These are phyloP conservation scores for Platycheirus albimanus DNA, from an alignment of 2,888 invertebrate genomes.

Conservation along the genomic window DNA sequence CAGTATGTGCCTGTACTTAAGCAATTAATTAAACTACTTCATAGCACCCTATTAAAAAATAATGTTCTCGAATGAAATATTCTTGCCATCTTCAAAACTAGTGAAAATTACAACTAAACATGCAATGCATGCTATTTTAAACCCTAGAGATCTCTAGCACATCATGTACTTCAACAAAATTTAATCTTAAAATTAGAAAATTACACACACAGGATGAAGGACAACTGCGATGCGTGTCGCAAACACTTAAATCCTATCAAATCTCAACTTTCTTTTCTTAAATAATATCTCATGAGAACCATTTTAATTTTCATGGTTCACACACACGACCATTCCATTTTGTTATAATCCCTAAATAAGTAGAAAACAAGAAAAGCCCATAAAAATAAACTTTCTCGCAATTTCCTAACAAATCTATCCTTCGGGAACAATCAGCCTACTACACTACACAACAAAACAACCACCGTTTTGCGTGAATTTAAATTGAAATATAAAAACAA, in stretches of 20 bases:
- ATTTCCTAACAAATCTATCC: neutral
- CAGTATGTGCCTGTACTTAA: no score
- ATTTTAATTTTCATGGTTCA: slow-evolving; percentile 10
- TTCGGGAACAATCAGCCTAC: no score
- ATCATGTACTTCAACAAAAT: neutral
- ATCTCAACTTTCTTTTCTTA: neutral
- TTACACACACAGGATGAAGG: neutral
- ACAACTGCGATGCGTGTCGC: slow-evolving; percentile 2
- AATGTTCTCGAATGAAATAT: no score
- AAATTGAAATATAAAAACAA: slow-evolving; percentile 53
- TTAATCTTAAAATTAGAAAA: neutral
- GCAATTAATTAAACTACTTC: no score
- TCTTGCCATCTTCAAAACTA: no score
- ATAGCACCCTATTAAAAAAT: no score
- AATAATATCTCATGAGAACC: neutral
- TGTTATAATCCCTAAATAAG: neutral
- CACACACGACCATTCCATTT: slow-evolving; percentile 4
- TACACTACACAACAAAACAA: neutral
- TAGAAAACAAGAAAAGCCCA: neutral
- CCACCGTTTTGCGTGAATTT: slow-evolving; percentile 38
- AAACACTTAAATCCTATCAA: slow-evolving; percentile 20
- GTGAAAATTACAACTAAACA: no score
- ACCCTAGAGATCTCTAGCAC: no score
- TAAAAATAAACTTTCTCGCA: neutral
- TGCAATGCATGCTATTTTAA: no score